Percentiles rank a stretch among this genome's conserved stretches.
phyloP scores from a whole-genome alignment of 2,888 invertebrate species.

The Polia nebulosa region DNA sequence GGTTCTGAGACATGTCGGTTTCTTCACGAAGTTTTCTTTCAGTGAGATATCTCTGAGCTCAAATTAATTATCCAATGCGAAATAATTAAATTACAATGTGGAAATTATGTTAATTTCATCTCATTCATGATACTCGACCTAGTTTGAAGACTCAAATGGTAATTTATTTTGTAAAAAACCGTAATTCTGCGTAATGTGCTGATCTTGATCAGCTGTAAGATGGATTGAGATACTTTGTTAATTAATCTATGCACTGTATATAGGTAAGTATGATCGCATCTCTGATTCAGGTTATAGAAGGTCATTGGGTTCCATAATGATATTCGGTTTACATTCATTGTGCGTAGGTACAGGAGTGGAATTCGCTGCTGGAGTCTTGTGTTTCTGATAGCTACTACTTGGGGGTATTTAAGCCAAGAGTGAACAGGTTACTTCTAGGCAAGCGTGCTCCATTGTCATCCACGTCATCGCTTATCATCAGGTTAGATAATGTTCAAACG shows the following conservation, averaged over 20 bases:
- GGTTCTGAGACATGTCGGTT: background rate
- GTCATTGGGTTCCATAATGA: too few relatives aligned
- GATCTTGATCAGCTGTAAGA: constrained; percentile 19
- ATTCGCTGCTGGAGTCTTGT: too few relatives aligned
- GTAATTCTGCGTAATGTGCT: constrained; percentile 1
- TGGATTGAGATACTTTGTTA: background rate
- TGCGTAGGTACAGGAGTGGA: too few relatives aligned
- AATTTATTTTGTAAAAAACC: constrained; percentile 14
- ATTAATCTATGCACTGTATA: background rate
- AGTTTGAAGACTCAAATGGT: constrained; percentile 3
- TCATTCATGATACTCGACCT: constrained; percentile 37
- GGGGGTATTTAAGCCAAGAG: too few relatives aligned
- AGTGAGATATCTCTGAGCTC: background rate
- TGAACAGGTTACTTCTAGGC: too few relatives aligned
- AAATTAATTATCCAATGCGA: background rate
- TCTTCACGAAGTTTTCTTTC: background rate
- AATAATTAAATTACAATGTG: constrained; percentile 7
- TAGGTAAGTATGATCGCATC: too few relatives aligned
- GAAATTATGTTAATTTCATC: constrained; percentile 30
- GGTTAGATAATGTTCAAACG: too few relatives aligned
- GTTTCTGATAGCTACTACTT: too few relatives aligned
- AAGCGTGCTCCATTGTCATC: too few relatives aligned
- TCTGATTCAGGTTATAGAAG: too few relatives aligned
- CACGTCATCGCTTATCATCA: too few relatives aligned
- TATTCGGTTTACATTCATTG: too few relatives aligned